Percentiles rank a stretch among this genome's conserved stretches.
phyloP scores from a whole-genome alignment of 30 jellyfish, hydroid and myxozoan species.

The Cassiopea xamachana region DNA sequence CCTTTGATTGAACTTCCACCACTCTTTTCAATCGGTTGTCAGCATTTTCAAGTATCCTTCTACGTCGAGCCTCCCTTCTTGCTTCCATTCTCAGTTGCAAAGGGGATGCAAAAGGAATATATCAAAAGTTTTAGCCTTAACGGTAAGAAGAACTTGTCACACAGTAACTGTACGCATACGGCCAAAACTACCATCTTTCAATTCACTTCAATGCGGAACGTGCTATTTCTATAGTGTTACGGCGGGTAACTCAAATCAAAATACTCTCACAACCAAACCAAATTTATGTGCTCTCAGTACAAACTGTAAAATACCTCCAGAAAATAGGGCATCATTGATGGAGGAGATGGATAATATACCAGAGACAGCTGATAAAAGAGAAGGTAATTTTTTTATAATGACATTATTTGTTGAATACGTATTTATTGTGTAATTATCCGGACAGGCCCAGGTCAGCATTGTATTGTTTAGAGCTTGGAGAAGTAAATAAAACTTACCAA shows the following conservation, averaged over 20 bases:
- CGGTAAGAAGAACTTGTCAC: no score
- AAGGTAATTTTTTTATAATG: conserved; percentile 6
- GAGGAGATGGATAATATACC: conserved; percentile 10
- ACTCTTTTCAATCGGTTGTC: conserved; percentile 60
- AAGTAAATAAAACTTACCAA: no score
- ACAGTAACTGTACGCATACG: no score
- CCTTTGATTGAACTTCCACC: conserved; percentile 22
- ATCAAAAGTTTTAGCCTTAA: no score
- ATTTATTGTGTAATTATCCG: no score
- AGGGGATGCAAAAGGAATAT: background rate
- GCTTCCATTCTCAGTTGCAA: conserved; percentile 40
- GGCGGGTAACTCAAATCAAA: conserved; percentile 38
- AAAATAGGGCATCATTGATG: background rate
- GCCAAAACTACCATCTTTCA: no score
- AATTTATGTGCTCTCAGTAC: no score
- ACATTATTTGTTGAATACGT: background rate
- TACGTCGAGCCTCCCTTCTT: conserved; percentile 63
- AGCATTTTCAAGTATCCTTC: conserved; percentile 58
- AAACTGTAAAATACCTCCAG: background rate
- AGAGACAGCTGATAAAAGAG: conserved; percentile 16
- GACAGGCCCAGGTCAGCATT: no score
- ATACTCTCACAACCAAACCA: background rate
- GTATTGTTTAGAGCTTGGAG: no score
- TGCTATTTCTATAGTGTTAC: background rate
- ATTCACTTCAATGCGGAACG: no score